Percentiles rank a stretch among this genome's conserved stretches.
These are phyloP conservation scores for Steinernema hermaphroditum DNA, from an alignment of 2,888 invertebrate genomes.

Conservation along the genomic window DNA sequence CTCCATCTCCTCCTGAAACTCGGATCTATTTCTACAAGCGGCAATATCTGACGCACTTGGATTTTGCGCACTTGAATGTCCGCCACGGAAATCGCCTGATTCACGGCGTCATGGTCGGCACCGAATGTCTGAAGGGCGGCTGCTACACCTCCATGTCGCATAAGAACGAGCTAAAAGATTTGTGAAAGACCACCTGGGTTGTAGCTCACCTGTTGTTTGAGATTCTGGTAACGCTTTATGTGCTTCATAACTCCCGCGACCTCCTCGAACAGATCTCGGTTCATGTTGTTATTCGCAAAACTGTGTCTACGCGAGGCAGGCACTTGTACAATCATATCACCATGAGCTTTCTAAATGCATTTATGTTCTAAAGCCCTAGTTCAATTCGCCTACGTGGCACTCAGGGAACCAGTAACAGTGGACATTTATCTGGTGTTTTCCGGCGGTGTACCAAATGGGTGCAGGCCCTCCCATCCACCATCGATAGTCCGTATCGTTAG, in stretches of 20 bases:
- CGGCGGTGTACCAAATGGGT: conserved; percentile 66
- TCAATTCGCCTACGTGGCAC: conserved; percentile 55
- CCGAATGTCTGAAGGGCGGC: conserved; percentile 58
- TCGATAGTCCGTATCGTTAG: conserved; percentile 57
- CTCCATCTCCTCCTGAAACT: conserved; percentile 58
- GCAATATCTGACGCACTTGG: too few relatives aligned
- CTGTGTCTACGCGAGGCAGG: conserved; percentile 56
- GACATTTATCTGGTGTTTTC: conserved; percentile 61
- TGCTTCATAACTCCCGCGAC: conserved; percentile 59
- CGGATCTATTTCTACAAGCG: too few relatives aligned
- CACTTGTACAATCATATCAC: conserved; percentile 63
- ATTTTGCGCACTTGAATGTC: conserved; percentile 60
- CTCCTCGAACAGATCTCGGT: conserved; percentile 53
- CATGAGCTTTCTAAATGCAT: conserved; percentile 52
- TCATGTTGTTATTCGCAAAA: conserved; percentile 52
- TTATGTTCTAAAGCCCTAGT: background rate
- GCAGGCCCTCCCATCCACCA: conserved; percentile 62
- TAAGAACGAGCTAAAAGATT: conserved; percentile 45
- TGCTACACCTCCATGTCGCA: conserved; percentile 58
- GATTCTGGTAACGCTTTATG: conserved; percentile 60
- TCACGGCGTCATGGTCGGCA: conserved; percentile 55
- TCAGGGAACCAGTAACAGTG: conserved; percentile 65
- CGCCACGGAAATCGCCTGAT: conserved; percentile 54
- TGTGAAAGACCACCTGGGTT: background rate
- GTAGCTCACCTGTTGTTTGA: conserved; percentile 57